A percentile compares a stretch with the other conserved stretches of the same genome.
Evolutionary conservation across 2,888 invertebrate species (phyloP).

Genomic region (Acanthoscelides obtectus): DNA sequence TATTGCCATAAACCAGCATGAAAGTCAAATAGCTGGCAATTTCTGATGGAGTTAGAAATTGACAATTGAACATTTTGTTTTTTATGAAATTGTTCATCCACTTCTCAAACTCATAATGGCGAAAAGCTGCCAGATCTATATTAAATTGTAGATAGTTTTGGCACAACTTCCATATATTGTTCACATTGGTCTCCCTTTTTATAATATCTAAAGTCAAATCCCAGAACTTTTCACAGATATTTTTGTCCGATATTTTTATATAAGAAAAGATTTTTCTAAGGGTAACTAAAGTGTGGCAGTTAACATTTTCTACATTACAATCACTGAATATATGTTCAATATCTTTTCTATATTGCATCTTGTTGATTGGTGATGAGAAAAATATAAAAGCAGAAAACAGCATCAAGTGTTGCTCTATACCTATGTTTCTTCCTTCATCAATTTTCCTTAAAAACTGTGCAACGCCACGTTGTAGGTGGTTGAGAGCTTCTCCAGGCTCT

Average conservation of each 20-base stretch:
- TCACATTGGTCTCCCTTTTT: slow-evolving; percentile 29
- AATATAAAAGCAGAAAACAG: slow-evolving; percentile 46
- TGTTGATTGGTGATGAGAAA: slow-evolving; percentile 46
- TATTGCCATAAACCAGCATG: slow-evolving; percentile 14
- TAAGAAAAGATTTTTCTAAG: slow-evolving; percentile 48
- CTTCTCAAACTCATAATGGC: slow-evolving; percentile 49
- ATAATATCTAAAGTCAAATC: slow-evolving; percentile 41
- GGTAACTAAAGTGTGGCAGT: slow-evolving; percentile 34
- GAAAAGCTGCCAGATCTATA: slow-evolving; percentile 51
- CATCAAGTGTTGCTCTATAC: slow-evolving; percentile 37
- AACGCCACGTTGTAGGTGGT: slow-evolving; percentile 44
- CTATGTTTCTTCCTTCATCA: slow-evolving; percentile 28
- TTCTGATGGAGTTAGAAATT: slow-evolving; percentile 43
- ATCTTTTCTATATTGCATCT: slow-evolving; percentile 42
- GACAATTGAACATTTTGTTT: slow-evolving; percentile 36
- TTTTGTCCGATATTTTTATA: slow-evolving; percentile 48
- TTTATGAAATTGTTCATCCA: slow-evolving; percentile 43
- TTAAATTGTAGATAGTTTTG: slow-evolving; percentile 54
- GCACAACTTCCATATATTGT: slow-evolving; percentile 44
- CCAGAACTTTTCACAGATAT: slow-evolving; percentile 51
- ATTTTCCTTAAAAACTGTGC: slow-evolving; percentile 40
- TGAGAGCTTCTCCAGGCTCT: slow-evolving; percentile 50
- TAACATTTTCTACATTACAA: slow-evolving; percentile 24
- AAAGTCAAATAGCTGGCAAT: slow-evolving; percentile 34
- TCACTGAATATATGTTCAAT: slow-evolving; percentile 39